Base-by-base conservation (phyloP, 2,888 invertebrate species). In the Oscheius myriophilus region DNA sequence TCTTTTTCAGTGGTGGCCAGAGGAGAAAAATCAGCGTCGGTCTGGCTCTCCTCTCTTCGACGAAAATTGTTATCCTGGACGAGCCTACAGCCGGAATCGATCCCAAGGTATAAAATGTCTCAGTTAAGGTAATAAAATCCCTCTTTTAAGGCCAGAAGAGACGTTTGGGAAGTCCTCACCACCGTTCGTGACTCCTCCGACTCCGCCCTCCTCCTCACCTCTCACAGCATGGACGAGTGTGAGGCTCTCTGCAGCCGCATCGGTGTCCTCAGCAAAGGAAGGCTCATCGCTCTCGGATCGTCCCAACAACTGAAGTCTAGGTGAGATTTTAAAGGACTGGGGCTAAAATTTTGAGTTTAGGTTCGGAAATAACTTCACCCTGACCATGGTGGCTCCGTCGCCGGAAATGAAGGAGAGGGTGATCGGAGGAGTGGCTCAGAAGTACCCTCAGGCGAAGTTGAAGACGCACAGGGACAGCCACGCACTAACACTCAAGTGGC, bases 21-120 rank as follows among this genome's bases (percentile, higher is more conserved):
- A 91, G 90, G 85, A 87, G 93, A 69, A 93, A 93, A 87, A 89
- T 93, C 52, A 92, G 92, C 77, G 91, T 92, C 12, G 93, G 93
- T 45, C 89, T 93, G 76, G 92, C 93, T 0, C 90, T 93, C 70
- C 90, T 92, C 87, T 91, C 91, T 25, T 89, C 91, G 71, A 90
- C 92, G 18, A 89, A 90, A 43, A 89, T 92, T 2, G 91, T 93
- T 69, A 89, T 93, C 72, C 88, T 93, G 87, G 80, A 80, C 61
- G 82, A 83, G 49, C 84, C 84, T 18, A 79, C 79, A 6, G 82
- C 84, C 12, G 84, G 92, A 43, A 89, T 88, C 87, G 88, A 89
- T 83, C 91, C 91, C 0, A 89, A 88, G 57, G n/a, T 21, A 45
- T 25, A 9, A 4, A 11, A 52, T 58, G 7, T n/a, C 12, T 57